Evolutionary conservation across 2,797 vertebrate genomes (phyloP).

Genomic region (Hemibagrus guttatus): DNA sequence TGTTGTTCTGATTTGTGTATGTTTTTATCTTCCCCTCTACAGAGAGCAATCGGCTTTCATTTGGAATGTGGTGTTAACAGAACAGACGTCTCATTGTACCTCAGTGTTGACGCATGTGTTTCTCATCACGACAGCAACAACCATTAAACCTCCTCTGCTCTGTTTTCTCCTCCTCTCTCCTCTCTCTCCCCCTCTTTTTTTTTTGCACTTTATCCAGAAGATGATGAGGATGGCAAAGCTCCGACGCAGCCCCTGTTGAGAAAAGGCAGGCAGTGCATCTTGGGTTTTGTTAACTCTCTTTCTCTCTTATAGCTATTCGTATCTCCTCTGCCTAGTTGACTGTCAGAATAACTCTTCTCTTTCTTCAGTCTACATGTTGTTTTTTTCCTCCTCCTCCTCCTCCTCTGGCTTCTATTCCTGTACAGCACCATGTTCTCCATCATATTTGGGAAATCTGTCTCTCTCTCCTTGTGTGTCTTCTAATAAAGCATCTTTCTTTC

Average conservation of each 20-base stretch:
- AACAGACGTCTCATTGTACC: constrained; percentile 50
- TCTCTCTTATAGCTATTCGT: neutral
- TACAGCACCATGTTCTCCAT: constrained; percentile 42
- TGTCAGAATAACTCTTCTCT: constrained; percentile 23
- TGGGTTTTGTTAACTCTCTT: constrained; percentile 46
- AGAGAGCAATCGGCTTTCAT: constrained; percentile 12
- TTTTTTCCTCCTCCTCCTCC: constrained; percentile 24
- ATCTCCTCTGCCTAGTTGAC: neutral
- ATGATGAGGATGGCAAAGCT: constrained; percentile 93
- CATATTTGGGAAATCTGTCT: constrained; percentile 14
- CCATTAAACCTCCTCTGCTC: constrained; percentile 75
- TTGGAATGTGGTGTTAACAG: constrained; percentile 25
- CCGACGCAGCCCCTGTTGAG: constrained; percentile 93
- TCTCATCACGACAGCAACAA: constrained; percentile 51
- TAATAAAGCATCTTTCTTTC: constrained; percentile 34
- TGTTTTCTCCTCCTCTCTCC: constrained; percentile 67
- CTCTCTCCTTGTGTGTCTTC: neutral
- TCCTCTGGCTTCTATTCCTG: constrained; percentile 33
- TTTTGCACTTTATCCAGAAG: constrained; percentile 84
- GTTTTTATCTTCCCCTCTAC: neutral
- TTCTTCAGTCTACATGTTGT: constrained; percentile 45
- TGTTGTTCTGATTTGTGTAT: neutral
- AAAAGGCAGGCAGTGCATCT: constrained; percentile 94
- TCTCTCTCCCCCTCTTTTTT: constrained; percentile 57
- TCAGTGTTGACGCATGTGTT: constrained; percentile 46